Base-by-base conservation (phyloP, 2,113 vertebrate species). In the Myxocyprinus asiaticus region DNA sequence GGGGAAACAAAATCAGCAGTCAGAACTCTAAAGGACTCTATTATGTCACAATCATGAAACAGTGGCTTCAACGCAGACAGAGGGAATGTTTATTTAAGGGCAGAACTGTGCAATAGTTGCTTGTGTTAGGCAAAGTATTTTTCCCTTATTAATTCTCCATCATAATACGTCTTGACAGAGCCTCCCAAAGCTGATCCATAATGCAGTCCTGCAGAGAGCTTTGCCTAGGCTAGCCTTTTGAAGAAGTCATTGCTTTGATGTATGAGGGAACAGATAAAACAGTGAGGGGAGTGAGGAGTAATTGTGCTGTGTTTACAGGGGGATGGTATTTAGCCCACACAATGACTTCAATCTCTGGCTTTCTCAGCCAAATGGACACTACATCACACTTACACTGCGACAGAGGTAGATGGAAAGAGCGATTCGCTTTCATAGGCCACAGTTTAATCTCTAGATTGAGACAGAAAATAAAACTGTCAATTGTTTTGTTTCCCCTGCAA, bases 181-280 rank as follows among this genome's bases (percentile, higher is more conserved):
- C 73, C 69, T 85, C 76, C 79, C 79, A 82, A 80, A 87, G 83
- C 79, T 75, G 74, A 82, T 83, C 83, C 79, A 83, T 81, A 80
- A 81, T 80, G 81, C 83, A 83, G 67, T 82, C 76, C 81, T 75
- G 81, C 77, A 82, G 81, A 85, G 83, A 77, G 76, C 81, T 82
- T 65, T 67, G 65, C 63, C 77, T 83, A 77, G 84, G 65, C 76
- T 81, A 77, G 81, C 79, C 85, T 85, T 87, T 84, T 84, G 85
- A 85, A 83, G 85, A 77, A 83, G 77, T 74, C 77, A 82, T 84
- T 84, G 77, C 82, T 86, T 86, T 86, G 84, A 86, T 86, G 84
- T 84, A 81, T 80, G 77, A 81, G 80, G 82, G 79, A 82, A 78
- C 82, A 83, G 83, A 83, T 81, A 82, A 85, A 86, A 85, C 83